These are phyloP conservation scores for Antedon mediterranea DNA, from an alignment of 53 echinoderm and acorn worm species.

Conservation along the genomic window DNA sequence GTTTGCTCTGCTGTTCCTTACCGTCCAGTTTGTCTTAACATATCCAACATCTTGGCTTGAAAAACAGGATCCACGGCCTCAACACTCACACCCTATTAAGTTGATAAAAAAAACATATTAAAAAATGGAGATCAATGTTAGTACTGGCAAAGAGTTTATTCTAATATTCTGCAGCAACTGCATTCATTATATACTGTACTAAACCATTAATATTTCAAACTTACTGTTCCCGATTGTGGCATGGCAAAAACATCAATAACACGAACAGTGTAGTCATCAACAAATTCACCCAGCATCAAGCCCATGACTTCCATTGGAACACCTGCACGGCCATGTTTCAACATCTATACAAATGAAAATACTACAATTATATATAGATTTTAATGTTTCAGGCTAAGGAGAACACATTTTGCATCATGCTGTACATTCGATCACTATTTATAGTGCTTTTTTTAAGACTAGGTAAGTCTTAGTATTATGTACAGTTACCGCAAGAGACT, in stretches of 20 bases:
- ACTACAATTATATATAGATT: too few relatives aligned
- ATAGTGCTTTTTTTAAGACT: too few relatives aligned
- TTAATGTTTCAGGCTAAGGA: too few relatives aligned
- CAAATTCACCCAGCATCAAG: conserved; percentile 96
- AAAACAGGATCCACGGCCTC: conserved; percentile 98
- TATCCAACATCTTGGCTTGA: conserved; percentile 98
- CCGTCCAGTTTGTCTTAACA: conserved; percentile 90
- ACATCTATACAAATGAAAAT: too few relatives aligned
- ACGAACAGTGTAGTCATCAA: conserved; percentile 94
- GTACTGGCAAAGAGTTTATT: too few relatives aligned
- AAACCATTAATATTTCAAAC: neutral
- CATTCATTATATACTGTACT: neutral
- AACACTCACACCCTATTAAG: conserved; percentile 91
- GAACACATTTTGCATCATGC: too few relatives aligned
- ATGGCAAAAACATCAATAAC: conserved; percentile 98
- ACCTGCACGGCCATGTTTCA: conserved; percentile 96
- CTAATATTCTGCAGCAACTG: too few relatives aligned
- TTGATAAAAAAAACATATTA: too few relatives aligned
- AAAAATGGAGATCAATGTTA: too few relatives aligned
- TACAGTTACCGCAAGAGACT: too few relatives aligned
- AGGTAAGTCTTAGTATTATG: too few relatives aligned
- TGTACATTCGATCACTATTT: too few relatives aligned
- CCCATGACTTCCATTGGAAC: conserved; percentile 99
- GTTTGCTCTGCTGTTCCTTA: neutral
- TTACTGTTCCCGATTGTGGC: conserved; percentile 94